These are phyloP conservation scores for Aproaerema taeniolella DNA, from an alignment of 2,888 invertebrate species.

Conservation along the genomic window DNA sequence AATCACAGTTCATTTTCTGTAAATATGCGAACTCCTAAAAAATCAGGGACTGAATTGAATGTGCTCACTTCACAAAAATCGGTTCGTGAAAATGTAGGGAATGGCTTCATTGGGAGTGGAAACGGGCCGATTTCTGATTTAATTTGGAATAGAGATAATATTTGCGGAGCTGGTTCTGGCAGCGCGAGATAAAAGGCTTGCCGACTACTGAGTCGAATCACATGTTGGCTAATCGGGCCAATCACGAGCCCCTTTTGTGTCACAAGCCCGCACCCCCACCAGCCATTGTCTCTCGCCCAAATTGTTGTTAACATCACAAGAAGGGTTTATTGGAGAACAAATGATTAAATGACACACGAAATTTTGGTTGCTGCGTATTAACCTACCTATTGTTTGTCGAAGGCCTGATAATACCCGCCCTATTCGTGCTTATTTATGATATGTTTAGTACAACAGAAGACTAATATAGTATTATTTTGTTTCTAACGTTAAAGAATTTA, in stretches of 20 bases:
- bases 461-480: not conserved
- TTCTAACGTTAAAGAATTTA: not conserved
- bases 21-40: constrained; percentile 10
- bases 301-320: constrained; percentile 14
- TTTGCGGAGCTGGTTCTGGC: constrained; percentile 38
- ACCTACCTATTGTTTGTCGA: constrained; percentile 3
- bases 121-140: constrained; percentile 46
- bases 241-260: constrained; percentile 17
- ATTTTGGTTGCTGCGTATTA: constrained; percentile 3
- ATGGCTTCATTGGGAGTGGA: constrained; percentile 30
- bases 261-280: constrained; percentile 2
- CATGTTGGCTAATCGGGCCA: constrained; percentile 38
- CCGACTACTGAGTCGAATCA: constrained; percentile 36
- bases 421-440: not conserved
- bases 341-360: constrained; percentile 12
- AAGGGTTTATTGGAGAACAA: constrained; percentile 10
- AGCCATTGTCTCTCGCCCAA: constrained; percentile 10
- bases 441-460: not conserved
- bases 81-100: not conserved
- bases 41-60: not conserved
- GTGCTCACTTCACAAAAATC: constrained; percentile 12
- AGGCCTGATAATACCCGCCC: not conserved
- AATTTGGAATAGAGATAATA: constrained; percentile 45
- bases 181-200: constrained; percentile 52
- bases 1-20: no score